These are phyloP conservation scores for Falco concolor DNA, from an alignment of 2,797 vertebrate genomes.

Conservation along the genomic window DNA sequence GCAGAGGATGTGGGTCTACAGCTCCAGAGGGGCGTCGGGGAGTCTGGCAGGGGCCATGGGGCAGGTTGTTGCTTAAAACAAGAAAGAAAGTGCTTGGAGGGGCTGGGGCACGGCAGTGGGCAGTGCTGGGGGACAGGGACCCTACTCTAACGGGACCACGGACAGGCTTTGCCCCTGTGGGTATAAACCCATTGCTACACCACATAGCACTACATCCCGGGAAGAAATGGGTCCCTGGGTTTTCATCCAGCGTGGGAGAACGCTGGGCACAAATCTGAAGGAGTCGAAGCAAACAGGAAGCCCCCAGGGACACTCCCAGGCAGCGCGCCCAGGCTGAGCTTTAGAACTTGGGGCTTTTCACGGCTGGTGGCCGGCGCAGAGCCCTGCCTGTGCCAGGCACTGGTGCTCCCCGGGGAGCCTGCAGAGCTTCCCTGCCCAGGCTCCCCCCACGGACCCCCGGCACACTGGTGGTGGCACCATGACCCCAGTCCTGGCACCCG, in stretches of 20 bases:
- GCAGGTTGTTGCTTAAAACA: not conserved
- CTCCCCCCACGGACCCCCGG: not conserved
- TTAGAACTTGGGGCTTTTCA: not conserved
- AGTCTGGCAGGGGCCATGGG: not conserved
- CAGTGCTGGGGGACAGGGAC: rapidly evolving
- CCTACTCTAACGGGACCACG: rapidly evolving
- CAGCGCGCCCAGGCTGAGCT: not conserved
- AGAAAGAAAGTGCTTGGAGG: not conserved
- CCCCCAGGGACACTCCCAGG: not conserved
- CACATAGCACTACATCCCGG: rapidly evolving
- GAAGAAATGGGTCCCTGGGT: not conserved
- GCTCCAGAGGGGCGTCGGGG: rapidly evolving
- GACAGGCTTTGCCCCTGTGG: not conserved
- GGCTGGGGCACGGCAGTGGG: not conserved
- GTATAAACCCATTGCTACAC: not conserved
- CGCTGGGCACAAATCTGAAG: rapidly evolving
- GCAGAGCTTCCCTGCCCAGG: not conserved
- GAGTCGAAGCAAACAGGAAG: not conserved
- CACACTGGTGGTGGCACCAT: rapidly evolving
- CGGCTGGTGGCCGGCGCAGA: not conserved
- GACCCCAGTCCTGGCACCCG: not conserved
- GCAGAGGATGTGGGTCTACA: rapidly evolving
- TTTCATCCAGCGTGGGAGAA: not conserved
- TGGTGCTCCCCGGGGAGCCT: rapidly evolving
- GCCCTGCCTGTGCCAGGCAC: not conserved